Evolutionary conservation across 64 coral and sea anemone genomes (phyloP), one percentile per base, ranked within the genome.

Genomic region (Cladopsammia gracilis): DNA sequence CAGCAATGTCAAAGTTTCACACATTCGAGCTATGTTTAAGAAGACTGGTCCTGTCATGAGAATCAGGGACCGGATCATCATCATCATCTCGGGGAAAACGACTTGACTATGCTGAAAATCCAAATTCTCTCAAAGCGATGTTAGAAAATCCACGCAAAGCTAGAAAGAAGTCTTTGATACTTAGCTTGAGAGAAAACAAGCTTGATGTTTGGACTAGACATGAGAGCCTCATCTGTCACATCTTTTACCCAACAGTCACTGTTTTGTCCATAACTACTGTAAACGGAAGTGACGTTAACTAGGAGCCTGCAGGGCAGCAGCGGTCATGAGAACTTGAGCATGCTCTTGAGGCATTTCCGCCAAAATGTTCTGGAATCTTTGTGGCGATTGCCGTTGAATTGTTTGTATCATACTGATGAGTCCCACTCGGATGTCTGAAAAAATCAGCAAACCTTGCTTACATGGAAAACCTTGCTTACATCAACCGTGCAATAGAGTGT

Each of bases 301-400:
- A 48, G 80, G 80, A 14, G 80, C 80, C 80, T 84, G 80, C 60
- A 48, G 42, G 6, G 80, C 3, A 25, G 71, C 86, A 74, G 92
- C 95, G 73, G 91, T 61, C 15, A 97, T 25, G 10, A 97, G 87
- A 6, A 97, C 71, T 87, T 89, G 76, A 74, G 95, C 95, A 90
- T 94, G 87, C 73, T 94, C 95, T 74, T 73, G 91, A 60, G 92
- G 95, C 53, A 97, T 46, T 13, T 88, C 85, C n/a, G 91, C 67
- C 18, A 97, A 6, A 18, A 94, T 78, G n/a, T 89, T 94, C 51
- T 97, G 86, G 59, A 97, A 97, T 59, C 93, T 93, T 94, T 97
- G 87, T n/a, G 95, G 95, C 34, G 88, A 97, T 42, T 97, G 92
- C 8, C 90, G 92, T 10, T 89, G 87, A 20, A 97, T 89, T 47